A percentile compares a stretch with the other conserved stretches of the same genome.
These are phyloP conservation scores for Epinotia ramella DNA, from an alignment of 2,888 invertebrate genomes.

Conservation along the genomic window DNA sequence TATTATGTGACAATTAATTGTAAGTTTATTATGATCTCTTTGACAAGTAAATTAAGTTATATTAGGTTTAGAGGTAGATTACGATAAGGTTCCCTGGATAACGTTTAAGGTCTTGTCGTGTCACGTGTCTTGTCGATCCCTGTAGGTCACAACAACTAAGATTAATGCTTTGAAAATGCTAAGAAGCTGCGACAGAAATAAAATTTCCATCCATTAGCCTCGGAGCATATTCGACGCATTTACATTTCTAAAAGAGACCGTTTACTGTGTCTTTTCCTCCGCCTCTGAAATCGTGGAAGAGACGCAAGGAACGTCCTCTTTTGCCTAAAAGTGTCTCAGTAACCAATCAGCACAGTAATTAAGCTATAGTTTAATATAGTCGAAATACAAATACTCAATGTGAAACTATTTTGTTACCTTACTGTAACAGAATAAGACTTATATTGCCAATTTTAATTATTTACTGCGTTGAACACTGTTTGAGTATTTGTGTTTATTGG, in stretches of 20 bases:
- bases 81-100: slow-evolving; percentile 55
- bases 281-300: slow-evolving; percentile 55
- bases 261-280: slow-evolving; percentile 56
- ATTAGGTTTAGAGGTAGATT: slow-evolving; percentile 64
- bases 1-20: slow-evolving; percentile 76
- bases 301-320: slow-evolving; percentile 51
- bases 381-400: slow-evolving; percentile 82
- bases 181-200: slow-evolving; percentile 62
- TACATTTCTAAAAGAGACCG: slow-evolving; percentile 48
- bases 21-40: slow-evolving; percentile 85
- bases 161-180: slow-evolving; percentile 62
- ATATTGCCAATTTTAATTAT: slow-evolving; percentile 52
- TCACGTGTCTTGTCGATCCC: slow-evolving; percentile 43
- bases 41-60: slow-evolving; percentile 77
- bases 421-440: slow-evolving; percentile 54
- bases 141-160: slow-evolving; percentile 58
- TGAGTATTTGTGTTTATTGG: slow-evolving; percentile 82
- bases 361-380: slow-evolving; percentile 60
- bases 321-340: slow-evolving; percentile 21
- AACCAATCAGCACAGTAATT: slow-evolving; percentile 42
- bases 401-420: slow-evolving; percentile 63
- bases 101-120: slow-evolving; percentile 51
- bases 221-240: slow-evolving; percentile 66
- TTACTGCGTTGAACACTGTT: slow-evolving; percentile 49
- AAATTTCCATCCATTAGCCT: slow-evolving; percentile 66